A percentile compares a stretch with the other conserved stretches of the same genome.
phyloP scores from a whole-genome alignment of 2,888 invertebrate genomes.

The Machimus rusticus region DNA sequence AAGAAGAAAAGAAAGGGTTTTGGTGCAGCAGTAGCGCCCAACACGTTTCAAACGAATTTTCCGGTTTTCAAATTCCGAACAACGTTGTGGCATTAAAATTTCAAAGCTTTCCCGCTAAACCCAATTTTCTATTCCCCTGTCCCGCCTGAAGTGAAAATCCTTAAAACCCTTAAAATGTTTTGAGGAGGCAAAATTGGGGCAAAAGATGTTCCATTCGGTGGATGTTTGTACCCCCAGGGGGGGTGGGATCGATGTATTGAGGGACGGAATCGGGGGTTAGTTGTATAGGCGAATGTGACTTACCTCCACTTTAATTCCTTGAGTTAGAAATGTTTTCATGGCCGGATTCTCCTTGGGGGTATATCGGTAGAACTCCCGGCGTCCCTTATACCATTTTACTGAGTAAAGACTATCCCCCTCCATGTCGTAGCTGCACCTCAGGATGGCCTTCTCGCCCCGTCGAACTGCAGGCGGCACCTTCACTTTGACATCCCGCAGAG shows the following conservation, averaged over 20 bases:
- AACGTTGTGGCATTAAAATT: constrained; percentile 34
- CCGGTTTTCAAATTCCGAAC: constrained; percentile 29
- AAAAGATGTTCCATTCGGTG: neutral
- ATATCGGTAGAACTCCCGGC: constrained; percentile 82
- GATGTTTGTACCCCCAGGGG: neutral
- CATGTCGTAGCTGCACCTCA: constrained; percentile 79
- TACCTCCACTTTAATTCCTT: constrained; percentile 80
- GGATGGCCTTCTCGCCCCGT: constrained; percentile 69
- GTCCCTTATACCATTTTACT: constrained; percentile 86
- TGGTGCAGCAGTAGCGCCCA: neutral
- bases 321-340: constrained; percentile 75
- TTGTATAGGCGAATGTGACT: constrained; percentile 63
- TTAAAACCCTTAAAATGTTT: constrained; percentile 18
- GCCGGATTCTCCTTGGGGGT: constrained; percentile 76
- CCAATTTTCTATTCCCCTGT: constrained; percentile 34
- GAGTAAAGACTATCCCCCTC: constrained; percentile 80
- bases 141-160: neutral
- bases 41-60: constrained; percentile 34
- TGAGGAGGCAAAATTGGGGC: neutral
- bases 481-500: constrained; percentile 70
- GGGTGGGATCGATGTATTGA: neutral
- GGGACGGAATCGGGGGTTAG: neutral
- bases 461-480: constrained; percentile 72
- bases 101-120: constrained; percentile 31
- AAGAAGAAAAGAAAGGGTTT: neutral